A percentile compares a stretch with the other conserved stretches of the same genome.
These are phyloP conservation scores for Plecturocebus donacophilus DNA, from an alignment of 2,113 vertebrate genomes.

Conservation along the genomic window DNA sequence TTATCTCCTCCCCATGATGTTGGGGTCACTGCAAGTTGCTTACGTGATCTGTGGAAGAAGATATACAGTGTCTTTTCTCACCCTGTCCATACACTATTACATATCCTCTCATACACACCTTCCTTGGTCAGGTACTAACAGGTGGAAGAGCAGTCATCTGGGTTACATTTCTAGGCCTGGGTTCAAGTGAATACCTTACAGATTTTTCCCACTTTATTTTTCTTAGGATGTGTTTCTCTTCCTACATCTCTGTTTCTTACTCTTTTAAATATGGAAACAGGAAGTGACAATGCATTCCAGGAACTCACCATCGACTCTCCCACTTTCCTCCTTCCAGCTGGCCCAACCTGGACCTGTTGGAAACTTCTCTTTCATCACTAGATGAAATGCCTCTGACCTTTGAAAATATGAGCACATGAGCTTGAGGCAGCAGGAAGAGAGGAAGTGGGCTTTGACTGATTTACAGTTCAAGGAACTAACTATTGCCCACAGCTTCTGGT, in stretches of 20 bases:
- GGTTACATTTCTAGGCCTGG: not conserved
- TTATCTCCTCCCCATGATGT: fast-evolving
- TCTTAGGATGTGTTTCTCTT: not conserved
- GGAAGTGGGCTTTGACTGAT: not conserved
- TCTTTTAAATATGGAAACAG: not conserved
- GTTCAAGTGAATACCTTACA: not conserved
- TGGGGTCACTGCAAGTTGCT: not conserved
- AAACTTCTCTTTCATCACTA: not conserved
- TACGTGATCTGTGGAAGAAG: not conserved
- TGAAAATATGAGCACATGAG: not conserved
- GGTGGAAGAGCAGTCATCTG: not conserved
- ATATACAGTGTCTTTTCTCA: not conserved
- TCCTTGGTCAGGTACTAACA: not conserved
- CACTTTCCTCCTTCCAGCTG: not conserved
- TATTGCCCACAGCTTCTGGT: not conserved
- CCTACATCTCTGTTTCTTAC: not conserved
- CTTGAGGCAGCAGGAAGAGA: not conserved
- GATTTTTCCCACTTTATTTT: not conserved
- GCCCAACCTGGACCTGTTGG: not conserved
- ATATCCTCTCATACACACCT: not conserved
- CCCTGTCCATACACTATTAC: fast-evolving
- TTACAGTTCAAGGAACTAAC: not conserved
- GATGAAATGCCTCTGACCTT: not conserved
- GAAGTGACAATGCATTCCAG: not conserved
- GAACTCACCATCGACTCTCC: not conserved